Evolutionary conservation across 2,113 vertebrate species (phyloP).

Genomic region (Axis porcinus): DNA sequence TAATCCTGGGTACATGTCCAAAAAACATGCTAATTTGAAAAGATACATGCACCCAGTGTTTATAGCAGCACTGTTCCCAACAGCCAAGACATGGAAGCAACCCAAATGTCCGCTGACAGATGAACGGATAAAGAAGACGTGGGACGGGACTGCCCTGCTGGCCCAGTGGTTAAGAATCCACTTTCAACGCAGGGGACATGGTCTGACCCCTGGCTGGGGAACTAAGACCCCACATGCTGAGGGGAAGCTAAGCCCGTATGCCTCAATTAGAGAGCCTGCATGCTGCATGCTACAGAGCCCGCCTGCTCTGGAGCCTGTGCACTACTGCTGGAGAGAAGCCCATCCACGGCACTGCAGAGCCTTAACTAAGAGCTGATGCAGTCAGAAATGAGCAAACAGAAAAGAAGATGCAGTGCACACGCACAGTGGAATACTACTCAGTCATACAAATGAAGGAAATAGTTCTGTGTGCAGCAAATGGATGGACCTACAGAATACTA

Average conservation of each 20-base stretch:
- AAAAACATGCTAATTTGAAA: neutral
- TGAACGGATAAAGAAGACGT: neutral
- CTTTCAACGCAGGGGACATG: neutral
- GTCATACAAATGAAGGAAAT: neutral
- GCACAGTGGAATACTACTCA: neutral
- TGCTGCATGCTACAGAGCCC: neutral
- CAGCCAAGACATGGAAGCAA: neutral
- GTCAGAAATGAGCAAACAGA: neutral
- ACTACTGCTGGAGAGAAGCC: neutral
- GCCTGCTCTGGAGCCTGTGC: neutral
- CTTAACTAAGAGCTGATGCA: neutral
- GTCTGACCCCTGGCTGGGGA: neutral
- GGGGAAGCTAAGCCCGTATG: neutral
- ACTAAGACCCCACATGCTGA: neutral
- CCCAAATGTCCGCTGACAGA: too few relatives aligned
- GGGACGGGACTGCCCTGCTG: neutral
- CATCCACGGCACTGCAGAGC: neutral
- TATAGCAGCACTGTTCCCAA: neutral
- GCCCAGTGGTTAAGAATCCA: neutral
- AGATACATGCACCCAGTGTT: neutral
- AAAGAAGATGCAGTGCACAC: neutral
- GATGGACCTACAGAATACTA: neutral
- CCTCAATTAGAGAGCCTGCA: neutral
- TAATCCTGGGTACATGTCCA: neutral
- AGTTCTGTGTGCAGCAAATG: neutral